These are phyloP conservation scores for Drosophila mojavensis DNA, from an alignment of 1,140 invertebrate species.

Conservation along the genomic window DNA sequence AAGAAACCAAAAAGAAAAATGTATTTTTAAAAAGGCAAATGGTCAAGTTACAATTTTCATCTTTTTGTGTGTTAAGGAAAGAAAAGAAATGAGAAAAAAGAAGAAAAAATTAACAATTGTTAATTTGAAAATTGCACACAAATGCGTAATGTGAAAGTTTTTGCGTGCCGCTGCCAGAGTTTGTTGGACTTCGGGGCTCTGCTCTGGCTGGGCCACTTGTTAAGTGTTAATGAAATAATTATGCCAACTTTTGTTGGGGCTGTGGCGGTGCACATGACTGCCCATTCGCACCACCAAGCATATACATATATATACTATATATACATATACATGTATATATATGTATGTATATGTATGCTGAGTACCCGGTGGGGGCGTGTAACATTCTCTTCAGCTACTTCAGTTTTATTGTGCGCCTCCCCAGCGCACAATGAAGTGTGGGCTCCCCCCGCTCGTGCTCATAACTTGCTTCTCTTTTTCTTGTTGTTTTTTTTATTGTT, in stretches of 20 bases:
- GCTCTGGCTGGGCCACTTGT: constrained; percentile 67
- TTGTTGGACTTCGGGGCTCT: constrained; percentile 1
- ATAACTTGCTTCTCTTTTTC: constrained; percentile 6
- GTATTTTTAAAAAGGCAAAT: constrained; percentile 78
- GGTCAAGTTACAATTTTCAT: constrained; percentile 67
- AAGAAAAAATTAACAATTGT: constrained; percentile 76
- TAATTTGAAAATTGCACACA: constrained; percentile 83
- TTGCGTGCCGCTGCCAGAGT: constrained; percentile 39
- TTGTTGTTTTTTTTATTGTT: constrained; percentile 50
- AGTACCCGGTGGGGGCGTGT: constrained; percentile 1
- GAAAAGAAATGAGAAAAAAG: constrained; percentile 43
- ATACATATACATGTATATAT: not conserved
- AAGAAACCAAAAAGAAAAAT: constrained; percentile 37
- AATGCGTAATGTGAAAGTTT: constrained; percentile 82
- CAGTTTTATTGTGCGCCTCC: constrained; percentile 69
- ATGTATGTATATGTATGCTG: not conserved
- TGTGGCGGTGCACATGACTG: constrained; percentile 37
- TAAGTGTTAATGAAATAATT: constrained; percentile 83
- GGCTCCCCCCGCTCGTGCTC: constrained; percentile 25
- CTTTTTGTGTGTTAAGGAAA: constrained; percentile 45
- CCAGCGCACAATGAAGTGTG: constrained; percentile 69
- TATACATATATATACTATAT: constrained; percentile 1
- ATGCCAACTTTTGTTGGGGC: constrained; percentile 70
- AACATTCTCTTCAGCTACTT: constrained; percentile 55
- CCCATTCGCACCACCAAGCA: constrained; percentile 27